These are phyloP conservation scores for Eurytoma adleriae DNA, from an alignment of 2,888 invertebrate genomes.

Conservation along the genomic window DNA sequence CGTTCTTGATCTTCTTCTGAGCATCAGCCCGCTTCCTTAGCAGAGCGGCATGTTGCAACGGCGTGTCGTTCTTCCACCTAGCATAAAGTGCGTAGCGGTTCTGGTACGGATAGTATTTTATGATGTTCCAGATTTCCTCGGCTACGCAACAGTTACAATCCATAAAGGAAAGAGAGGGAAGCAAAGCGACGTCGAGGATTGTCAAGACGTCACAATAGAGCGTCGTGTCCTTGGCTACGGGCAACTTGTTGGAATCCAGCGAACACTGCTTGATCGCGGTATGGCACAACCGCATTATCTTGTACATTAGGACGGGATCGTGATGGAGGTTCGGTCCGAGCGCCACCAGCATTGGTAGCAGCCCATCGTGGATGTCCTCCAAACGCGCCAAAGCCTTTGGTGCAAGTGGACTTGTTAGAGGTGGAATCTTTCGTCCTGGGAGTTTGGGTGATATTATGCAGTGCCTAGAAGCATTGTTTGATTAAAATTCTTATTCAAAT, in stretches of 20 bases:
- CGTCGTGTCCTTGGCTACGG: slow-evolving; percentile 71
- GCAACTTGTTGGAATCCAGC: slow-evolving; percentile 70
- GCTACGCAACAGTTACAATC: slow-evolving; percentile 97
- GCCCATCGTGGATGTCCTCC: slow-evolving; percentile 84
- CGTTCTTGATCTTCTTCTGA: slow-evolving; percentile 93
- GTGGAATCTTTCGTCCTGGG: slow-evolving; percentile 77
- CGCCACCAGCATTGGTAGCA: slow-evolving; percentile 90
- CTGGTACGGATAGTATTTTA: slow-evolving; percentile 92
- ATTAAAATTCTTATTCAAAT: slow-evolving; percentile 6
- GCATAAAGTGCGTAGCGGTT: slow-evolving; percentile 91
- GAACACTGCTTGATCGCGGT: slow-evolving; percentile 70
- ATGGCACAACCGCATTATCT: slow-evolving; percentile 81
- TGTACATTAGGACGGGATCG: slow-evolving; percentile 94
- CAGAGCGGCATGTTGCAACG: slow-evolving; percentile 88
- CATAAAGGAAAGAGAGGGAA: slow-evolving; percentile 94
- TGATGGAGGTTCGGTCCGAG: slow-evolving; percentile 92
- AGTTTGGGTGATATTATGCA: slow-evolving; percentile 86
- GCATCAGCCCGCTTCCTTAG: slow-evolving; percentile 91
- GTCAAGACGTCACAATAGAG: slow-evolving; percentile 91
- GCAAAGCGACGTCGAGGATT: slow-evolving; percentile 90
- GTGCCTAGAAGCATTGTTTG: slow-evolving; percentile 77
- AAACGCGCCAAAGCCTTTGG: slow-evolving; percentile 84
- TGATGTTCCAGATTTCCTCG: slow-evolving; percentile 96
- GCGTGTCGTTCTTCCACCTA: slow-evolving; percentile 96
- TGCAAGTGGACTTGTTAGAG: slow-evolving; percentile 79